Base-by-base conservation (phyloP, 64 coral and sea anemone species). In the Pocillopora verrucosa region DNA sequence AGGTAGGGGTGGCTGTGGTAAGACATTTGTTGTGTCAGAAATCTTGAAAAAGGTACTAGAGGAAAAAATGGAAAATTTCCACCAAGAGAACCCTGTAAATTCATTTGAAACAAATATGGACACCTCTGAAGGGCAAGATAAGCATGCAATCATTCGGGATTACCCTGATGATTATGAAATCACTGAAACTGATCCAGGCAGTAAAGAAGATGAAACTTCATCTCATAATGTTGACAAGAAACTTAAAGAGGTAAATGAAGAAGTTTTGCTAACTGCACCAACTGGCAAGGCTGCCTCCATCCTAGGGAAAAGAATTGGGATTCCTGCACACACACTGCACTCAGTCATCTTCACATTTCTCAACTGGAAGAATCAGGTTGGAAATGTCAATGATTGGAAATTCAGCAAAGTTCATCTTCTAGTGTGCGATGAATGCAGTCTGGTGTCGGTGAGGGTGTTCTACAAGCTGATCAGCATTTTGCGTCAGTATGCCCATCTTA, bases 381-480 rank as follows among this genome's bases (percentile, higher is more conserved):
- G 58, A 9, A 45, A 51, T 5, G 7, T 35, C 10, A 59, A 58
- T 7, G 61, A 25, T 1, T 93, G 91, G 91, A 93, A 89, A 20
- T 93, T 89, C 68, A 36, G 30, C 22, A 73, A 88, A 10, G 67
- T 93, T 25, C 22, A 78, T 59, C 24, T 89, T 11, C 58, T 93
- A 3, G 91, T 93, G 20, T 89, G 91, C 89, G 91, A 93, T 76
- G 91, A 93, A 59, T 93, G 91, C n/a, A 93, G 91, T 56, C 45
- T 93, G 59, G 59, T 93, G 38, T 89, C 86, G 0, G 91, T 93
- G 24, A 81, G 61, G 14, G 79, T 89, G 10, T 93, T 93, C 35
- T 89, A 86, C 4, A 89, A 65, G 11, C 59, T 93, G 30, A 61
- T 93, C 13, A 63, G 30, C 22, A 26, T 24, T 83, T 41, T 93